These are phyloP conservation scores for Volucella inanis DNA, from an alignment of 2,888 invertebrate species.

Conservation along the genomic window DNA sequence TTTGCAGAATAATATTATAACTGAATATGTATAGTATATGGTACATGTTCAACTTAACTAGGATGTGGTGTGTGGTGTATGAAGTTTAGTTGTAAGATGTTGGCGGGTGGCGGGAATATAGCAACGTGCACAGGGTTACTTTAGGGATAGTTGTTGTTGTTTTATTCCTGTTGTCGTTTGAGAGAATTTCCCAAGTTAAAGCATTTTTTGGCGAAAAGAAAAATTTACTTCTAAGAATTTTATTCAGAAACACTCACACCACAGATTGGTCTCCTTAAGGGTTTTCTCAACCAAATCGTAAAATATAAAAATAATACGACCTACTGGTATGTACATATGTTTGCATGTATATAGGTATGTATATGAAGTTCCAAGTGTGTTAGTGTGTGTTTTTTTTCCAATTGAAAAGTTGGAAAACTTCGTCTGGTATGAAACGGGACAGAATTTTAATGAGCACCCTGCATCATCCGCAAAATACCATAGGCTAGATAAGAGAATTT, in stretches of 20 bases:
- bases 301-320: slow-evolving; percentile 70
- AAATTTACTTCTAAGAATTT: slow-evolving; percentile 53
- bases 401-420: slow-evolving; percentile 44
- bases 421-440: slow-evolving; percentile 43
- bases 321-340: slow-evolving; percentile 21
- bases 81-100: background rate
- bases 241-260: slow-evolving; percentile 32
- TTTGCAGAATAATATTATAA: slow-evolving; percentile 74
- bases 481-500: slow-evolving; percentile 13
- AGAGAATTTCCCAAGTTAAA: slow-evolving; percentile 64
- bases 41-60: slow-evolving; percentile 56
- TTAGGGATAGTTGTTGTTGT: slow-evolving; percentile 50
- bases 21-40: slow-evolving; percentile 61
- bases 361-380: slow-evolving; percentile 54
- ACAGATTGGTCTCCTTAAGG: slow-evolving; percentile 33
- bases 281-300: slow-evolving; percentile 66
- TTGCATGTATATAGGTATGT: slow-evolving; percentile 28
- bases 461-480: slow-evolving; percentile 3
- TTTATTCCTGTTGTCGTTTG: slow-evolving; percentile 33
- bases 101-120: slow-evolving; percentile 2
- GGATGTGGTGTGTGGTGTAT: slow-evolving; percentile 41
- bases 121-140: slow-evolving; percentile 66
- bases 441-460: slow-evolving; percentile 60
- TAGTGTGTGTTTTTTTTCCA: slow-evolving; percentile 42
- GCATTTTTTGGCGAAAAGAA: slow-evolving; percentile 44